These are phyloP conservation scores for Macrosteles quadrilineatus DNA, from an alignment of 1,140 invertebrate species.

Conservation along the genomic window DNA sequence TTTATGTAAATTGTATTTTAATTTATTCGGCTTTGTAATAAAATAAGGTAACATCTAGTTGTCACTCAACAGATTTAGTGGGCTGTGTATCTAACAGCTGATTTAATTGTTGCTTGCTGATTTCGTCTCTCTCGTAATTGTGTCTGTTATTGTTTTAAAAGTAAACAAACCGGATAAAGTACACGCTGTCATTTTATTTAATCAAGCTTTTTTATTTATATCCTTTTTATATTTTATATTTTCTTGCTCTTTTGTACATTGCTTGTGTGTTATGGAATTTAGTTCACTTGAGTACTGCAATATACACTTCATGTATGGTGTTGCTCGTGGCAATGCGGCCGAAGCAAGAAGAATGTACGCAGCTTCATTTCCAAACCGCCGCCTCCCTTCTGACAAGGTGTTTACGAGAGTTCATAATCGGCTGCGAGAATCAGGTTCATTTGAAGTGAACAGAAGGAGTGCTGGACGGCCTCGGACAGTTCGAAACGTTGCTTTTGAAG, in stretches of 20 bases:
- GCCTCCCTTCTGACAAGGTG: not conserved
- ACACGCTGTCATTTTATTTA: not conserved
- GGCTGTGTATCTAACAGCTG: not conserved
- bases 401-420: conserved; percentile 10
- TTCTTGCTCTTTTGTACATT: not conserved
- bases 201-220: not conserved
- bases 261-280: not conserved
- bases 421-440: conserved; percentile 2
- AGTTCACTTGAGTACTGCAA: not conserved
- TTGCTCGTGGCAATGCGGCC: not conserved
- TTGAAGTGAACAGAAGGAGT: not conserved
- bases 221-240: no score
- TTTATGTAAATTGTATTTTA: no score
- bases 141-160: not conserved
- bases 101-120: not conserved
- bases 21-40: not conserved
- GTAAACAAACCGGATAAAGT: not conserved
- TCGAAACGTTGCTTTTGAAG: conserved; percentile 10
- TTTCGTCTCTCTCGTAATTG: not conserved
- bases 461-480: conserved; percentile 16
- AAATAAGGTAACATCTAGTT: not conserved
- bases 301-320: conserved; percentile 1
- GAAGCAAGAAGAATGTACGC: not conserved
- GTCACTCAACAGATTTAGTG: not conserved
- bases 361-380: not conserved